Evolutionary conservation across 2,797 vertebrate species (phyloP).

Genomic region (Tragelaphus eurycerus): DNA sequence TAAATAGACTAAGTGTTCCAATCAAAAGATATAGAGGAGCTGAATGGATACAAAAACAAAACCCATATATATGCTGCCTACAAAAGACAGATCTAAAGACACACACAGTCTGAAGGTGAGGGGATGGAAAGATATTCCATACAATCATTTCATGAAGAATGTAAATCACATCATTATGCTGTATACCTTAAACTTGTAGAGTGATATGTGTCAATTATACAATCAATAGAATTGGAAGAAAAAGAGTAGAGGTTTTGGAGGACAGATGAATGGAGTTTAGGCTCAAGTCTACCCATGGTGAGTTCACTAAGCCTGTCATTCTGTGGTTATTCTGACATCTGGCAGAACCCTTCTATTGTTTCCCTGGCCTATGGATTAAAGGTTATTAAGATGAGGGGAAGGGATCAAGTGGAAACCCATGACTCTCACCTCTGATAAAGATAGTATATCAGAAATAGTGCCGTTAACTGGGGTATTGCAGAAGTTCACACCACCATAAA

Average conservation of each 20-base stretch:
- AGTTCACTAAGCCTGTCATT: background rate
- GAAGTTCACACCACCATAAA: background rate
- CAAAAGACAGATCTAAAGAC: background rate
- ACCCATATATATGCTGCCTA: background rate
- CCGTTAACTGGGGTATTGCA: background rate
- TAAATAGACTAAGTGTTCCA: background rate
- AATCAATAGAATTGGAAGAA: background rate
- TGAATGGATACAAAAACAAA: background rate
- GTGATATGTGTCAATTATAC: background rate
- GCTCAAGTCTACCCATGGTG: background rate
- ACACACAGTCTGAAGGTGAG: background rate
- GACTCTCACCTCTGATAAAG: background rate
- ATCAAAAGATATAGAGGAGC: background rate
- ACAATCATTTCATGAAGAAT: background rate
- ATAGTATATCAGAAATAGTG: background rate
- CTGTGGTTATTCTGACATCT: background rate
- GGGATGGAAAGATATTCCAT: background rate
- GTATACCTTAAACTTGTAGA: background rate
- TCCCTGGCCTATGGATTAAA: background rate
- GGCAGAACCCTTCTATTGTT: background rate
- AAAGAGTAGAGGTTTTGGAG: background rate
- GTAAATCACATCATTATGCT: background rate
- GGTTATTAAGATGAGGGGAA: background rate
- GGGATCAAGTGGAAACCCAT: background rate
- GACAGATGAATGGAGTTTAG: background rate